Conservation (phyloP, 92 coral and sea anemone genomes). For the Palythoa grandis region DNA sequence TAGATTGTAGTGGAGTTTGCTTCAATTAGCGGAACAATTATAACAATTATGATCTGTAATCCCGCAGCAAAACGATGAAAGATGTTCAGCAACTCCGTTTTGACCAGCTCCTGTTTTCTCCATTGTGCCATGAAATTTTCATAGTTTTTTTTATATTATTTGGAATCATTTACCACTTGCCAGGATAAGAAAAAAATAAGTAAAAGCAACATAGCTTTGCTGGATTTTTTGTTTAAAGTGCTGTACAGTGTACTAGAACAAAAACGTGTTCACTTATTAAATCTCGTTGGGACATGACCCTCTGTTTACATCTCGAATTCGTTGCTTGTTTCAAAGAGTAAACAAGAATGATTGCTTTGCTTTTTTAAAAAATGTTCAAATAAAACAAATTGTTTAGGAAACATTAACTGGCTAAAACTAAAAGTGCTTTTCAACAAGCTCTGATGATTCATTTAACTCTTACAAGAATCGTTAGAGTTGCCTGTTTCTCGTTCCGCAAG, state of each 20-base stretch:
- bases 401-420: neutral
- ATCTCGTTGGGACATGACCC: neutral
- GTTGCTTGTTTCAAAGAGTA: neutral
- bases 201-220: neutral
- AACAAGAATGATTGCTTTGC: neutral
- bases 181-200: too few relatives aligned
- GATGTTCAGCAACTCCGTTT: neutral
- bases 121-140: neutral
- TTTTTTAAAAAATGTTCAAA: neutral
- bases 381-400: neutral
- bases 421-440: neutral
- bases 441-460: neutral
- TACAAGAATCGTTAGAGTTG: neutral
- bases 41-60: conserved; percentile 38
- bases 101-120: neutral
- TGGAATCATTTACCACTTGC: neutral
- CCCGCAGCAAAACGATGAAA: conserved; percentile 41
- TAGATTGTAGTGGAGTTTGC: conserved; percentile 6
- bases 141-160: neutral
- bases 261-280: too few relatives aligned
- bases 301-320: neutral
- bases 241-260: too few relatives aligned
- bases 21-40: conserved; percentile 43
- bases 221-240: neutral
- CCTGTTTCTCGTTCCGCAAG: too few relatives aligned